phyloP scores from a whole-genome alignment of 2,113 vertebrate species.

The Amphilophus citrinellus region DNA sequence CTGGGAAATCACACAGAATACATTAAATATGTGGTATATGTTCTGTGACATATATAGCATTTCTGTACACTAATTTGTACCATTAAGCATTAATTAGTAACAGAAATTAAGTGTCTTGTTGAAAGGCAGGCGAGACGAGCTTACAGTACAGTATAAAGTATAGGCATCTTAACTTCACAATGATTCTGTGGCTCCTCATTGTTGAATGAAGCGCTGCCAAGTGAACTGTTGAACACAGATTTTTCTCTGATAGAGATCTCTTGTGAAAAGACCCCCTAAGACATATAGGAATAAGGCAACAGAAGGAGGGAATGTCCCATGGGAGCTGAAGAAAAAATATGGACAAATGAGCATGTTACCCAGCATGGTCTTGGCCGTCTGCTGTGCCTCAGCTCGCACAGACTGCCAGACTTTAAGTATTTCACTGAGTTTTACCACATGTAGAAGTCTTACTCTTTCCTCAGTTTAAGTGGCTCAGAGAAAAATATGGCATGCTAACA shows the following conservation, averaged over 20 bases:
- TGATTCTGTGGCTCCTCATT: slow-evolving; percentile 37
- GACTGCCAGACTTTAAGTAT: slow-evolving; percentile 41
- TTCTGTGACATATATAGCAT: not conserved
- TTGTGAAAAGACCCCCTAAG: slow-evolving; percentile 52
- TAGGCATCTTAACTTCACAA: slow-evolving; percentile 34
- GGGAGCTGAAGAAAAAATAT: slow-evolving; percentile 71
- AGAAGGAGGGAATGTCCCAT: slow-evolving; percentile 68
- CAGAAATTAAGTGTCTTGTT: not conserved
- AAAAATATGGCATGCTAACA: not conserved
- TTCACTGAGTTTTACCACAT: slow-evolving; percentile 43
- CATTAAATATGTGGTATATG: not conserved
- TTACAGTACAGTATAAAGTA: not conserved
- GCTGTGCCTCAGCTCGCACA: slow-evolving; percentile 58
- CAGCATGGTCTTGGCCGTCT: slow-evolving; percentile 66
- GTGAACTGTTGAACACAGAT: slow-evolving; percentile 73
- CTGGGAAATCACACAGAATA: not conserved
- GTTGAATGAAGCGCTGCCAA: slow-evolving; percentile 72
- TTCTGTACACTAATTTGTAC: not conserved
- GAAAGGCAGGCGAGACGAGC: slow-evolving; percentile 4
- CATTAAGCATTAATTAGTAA: not conserved
- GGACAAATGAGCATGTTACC: slow-evolving; percentile 79
- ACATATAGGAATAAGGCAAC: slow-evolving; percentile 75
- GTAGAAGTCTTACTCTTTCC: slow-evolving; percentile 17
- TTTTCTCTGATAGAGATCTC: slow-evolving; percentile 77
- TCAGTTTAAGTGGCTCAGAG: slow-evolving; percentile 12